Conservation (phyloP, 1,140 invertebrate species). For the Temnothorax nylanderi region DNA sequence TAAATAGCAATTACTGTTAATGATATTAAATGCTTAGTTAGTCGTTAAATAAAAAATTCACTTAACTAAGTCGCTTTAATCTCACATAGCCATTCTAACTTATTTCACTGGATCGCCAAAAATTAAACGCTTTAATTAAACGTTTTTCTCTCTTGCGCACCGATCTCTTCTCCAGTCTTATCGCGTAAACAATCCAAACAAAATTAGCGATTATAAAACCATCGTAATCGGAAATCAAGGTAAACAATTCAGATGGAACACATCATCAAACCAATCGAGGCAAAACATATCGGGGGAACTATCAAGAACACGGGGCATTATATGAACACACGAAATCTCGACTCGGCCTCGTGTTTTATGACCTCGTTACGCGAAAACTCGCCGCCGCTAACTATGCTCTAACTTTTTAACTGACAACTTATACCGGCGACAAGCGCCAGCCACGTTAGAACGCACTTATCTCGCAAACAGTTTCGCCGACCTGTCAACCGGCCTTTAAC, state of each 20-base stretch:
- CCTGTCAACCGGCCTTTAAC: conserved; percentile 45
- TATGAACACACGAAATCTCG: conserved; percentile 7
- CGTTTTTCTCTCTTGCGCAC: not conserved
- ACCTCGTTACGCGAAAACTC: conserved; percentile 55
- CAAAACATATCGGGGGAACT: not conserved
- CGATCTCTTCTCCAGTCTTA: not conserved
- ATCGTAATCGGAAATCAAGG: not conserved
- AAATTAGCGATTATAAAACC: not conserved
- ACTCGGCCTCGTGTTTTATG: conserved; percentile 20
- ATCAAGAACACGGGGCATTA: not conserved
- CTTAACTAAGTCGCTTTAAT: not conserved
- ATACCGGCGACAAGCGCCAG: conserved; percentile 6
- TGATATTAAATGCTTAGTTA: conserved; percentile 11
- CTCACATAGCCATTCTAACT: not conserved
- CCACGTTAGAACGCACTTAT: conserved; percentile 21
- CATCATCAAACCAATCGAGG: not conserved
- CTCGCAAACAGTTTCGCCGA: conserved; percentile 39
- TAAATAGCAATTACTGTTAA: not conserved
- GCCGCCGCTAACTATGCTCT: conserved; percentile 54
- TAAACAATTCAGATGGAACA: not conserved
- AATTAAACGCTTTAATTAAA: not conserved
- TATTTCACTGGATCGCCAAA: not conserved
- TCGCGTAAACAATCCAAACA: not conserved
- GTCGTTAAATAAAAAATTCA: conserved; percentile 1
- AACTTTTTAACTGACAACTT: conserved; percentile 70